A percentile compares a stretch with the other conserved stretches of the same genome.
These are phyloP conservation scores for Thymelicus lineola DNA, from an alignment of 2,888 invertebrate species.

Conservation along the genomic window DNA sequence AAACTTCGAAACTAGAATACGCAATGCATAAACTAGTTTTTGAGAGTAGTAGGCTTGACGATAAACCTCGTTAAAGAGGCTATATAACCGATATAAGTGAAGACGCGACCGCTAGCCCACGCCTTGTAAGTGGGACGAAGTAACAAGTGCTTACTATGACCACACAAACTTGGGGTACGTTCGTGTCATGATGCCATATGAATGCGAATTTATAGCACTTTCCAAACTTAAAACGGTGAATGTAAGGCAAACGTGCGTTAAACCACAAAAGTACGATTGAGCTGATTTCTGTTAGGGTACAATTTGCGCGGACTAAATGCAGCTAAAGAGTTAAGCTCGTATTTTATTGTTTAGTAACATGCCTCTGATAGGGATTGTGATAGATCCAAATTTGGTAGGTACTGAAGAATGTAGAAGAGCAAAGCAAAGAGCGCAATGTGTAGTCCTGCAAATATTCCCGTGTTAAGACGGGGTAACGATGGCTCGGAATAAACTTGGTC, in stretches of 20 bases:
- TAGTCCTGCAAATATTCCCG: no score
- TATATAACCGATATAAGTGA: constrained; percentile 35
- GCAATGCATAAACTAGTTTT: constrained; percentile 36
- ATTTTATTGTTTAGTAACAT: no score
- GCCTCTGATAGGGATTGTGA: no score
- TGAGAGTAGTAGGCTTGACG: constrained; percentile 27
- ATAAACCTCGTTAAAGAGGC: constrained; percentile 35
- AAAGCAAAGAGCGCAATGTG: no score
- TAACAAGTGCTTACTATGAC: constrained; percentile 30
- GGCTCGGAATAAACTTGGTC: no score
- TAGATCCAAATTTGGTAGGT: no score
- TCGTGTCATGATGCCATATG: constrained; percentile 25
- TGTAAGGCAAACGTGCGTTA: constrained; percentile 13
- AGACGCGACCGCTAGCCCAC: constrained; percentile 34
- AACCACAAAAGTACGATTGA: neutral
- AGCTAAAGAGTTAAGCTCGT: no score
- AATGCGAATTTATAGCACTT: constrained; percentile 32
- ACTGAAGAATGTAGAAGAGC: no score
- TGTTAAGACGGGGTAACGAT: no score
- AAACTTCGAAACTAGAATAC: constrained; percentile 20
- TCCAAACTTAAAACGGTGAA: constrained; percentile 17
- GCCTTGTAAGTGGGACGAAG: constrained; percentile 25
- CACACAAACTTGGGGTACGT: constrained; percentile 22
- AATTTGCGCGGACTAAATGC: no score
- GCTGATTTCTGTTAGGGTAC: neutral